Evolutionary conservation across 2,888 invertebrate species (phyloP).

Genomic region (Nomada goodeniana): DNA sequence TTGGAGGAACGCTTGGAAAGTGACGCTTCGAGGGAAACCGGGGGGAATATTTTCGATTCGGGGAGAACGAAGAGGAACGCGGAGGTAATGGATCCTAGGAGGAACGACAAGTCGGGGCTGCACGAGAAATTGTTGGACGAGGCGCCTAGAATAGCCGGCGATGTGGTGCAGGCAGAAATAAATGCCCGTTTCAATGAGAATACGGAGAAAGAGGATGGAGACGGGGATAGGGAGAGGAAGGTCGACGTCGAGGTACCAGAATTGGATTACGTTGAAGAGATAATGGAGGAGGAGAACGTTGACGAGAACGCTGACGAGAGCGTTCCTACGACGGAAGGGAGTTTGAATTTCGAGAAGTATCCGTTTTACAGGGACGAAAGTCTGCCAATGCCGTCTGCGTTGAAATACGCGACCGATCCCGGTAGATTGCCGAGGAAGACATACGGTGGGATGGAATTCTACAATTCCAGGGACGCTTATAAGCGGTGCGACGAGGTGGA

Average conservation of each 20-base stretch:
- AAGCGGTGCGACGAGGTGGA: slow-evolving; percentile 82
- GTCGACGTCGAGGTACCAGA: not conserved
- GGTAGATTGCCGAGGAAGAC: slow-evolving; percentile 88
- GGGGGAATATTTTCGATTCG: too few relatives aligned
- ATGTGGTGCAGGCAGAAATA: not conserved
- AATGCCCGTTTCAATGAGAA: not conserved
- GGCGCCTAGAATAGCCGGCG: not conserved
- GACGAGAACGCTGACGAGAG: slow-evolving; percentile 11
- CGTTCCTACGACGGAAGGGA: slow-evolving; percentile 28
- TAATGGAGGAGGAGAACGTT: slow-evolving; percentile 34
- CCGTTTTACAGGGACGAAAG: slow-evolving; percentile 87
- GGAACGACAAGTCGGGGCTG: not conserved
- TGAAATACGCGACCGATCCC: slow-evolving; percentile 89
- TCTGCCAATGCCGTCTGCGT: slow-evolving; percentile 86
- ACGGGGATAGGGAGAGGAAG: not conserved
- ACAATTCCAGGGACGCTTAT: slow-evolving; percentile 86
- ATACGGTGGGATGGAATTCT: slow-evolving; percentile 89
- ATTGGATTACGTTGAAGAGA: not conserved
- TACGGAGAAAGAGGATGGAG: not conserved
- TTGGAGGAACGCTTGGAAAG: too few relatives aligned
- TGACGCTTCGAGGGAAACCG: too few relatives aligned
- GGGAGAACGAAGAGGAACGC: not conserved
- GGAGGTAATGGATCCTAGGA: not conserved
- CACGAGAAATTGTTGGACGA: not conserved
- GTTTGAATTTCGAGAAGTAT: slow-evolving; percentile 85